Evolutionary conservation across 2,797 vertebrate species (phyloP).

Genomic region (Anguilla megastoma): DNA sequence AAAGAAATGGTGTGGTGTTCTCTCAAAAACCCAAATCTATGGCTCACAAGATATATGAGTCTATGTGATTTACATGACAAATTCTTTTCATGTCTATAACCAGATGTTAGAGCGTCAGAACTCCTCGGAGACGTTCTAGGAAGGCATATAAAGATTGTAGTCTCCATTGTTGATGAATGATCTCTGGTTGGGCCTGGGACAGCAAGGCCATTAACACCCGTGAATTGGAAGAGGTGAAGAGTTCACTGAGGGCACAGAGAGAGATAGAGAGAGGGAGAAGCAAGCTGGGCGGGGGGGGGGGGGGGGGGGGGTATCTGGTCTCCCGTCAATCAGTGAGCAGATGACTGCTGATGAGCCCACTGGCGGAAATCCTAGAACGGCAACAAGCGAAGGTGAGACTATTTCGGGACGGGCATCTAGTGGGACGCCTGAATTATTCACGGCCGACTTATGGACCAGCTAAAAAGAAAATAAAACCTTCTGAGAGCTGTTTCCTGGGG

Average conservation of each 20-base stretch:
- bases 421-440: not conserved
- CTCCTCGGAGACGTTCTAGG: not conserved
- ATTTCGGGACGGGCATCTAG: not conserved
- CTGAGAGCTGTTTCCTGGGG: not conserved
- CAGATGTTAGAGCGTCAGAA: not conserved
- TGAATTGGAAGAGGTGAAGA: not conserved
- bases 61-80: not conserved
- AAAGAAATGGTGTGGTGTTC: not conserved
- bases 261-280: not conserved
- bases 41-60: not conserved
- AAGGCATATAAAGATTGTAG: not conserved
- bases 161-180: not conserved
- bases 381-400: slow-evolving; percentile 48
- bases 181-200: not conserved
- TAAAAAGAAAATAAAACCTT: not conserved
- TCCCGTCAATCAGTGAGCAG: slow-evolving; percentile 28
- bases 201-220: not conserved
- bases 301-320: slow-evolving; percentile 4
- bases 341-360: slow-evolving; percentile 44
- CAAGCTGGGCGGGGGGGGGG: not conserved
- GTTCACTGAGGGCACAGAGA: not conserved
- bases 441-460: not conserved
- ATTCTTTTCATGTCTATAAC: not conserved
- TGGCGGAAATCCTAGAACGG: slow-evolving; percentile 54
- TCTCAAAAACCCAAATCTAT: not conserved